Base-by-base conservation (phyloP, 2,888 invertebrate species). In the Polyommatus icarus region DNA sequence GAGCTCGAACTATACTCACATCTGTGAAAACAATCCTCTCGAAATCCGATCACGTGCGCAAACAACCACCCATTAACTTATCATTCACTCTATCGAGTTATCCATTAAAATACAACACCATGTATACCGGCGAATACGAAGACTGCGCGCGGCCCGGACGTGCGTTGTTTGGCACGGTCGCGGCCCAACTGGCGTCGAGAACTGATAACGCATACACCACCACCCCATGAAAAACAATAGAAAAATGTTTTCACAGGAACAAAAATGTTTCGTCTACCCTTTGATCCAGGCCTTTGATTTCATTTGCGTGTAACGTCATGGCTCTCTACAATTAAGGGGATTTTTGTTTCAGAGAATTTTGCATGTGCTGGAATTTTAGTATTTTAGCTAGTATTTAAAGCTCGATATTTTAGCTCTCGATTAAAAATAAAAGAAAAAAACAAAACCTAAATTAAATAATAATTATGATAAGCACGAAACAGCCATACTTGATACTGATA, bases 11-110 rank as follows among this genome's bases (percentile, higher is more conserved):
- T 73, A 71, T 83, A 91, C 92, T 91, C 91, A 91, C 91, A 84
- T 88, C 84, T 84, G 83, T 85, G 85, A 89, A 89, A 90, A 90
- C 85, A 89, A 82, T 83, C 29, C 67, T 15, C 67, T 29, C 12
- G 29, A 67, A 91, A 91, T 92, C 90, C 91, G 87, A 90, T 92
- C 91, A 92, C 90, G 91, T 87, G 90, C 85, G 85, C 86, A 88
- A 89, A 87, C 88, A 85, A 83, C 79, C 82, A 87, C 90, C 89
- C 91, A 90, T 89, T 87, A 89, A 90, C 85, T 89, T 88, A 90
- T 90, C 88, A 87, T 89, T 87, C 88, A 87, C 85, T 87, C 84
- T 83, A 89, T 87, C 80, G 81, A 61, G 54, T 72, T 59, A 77
- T 73, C 77, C 77, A 73, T 77, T 80, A 71, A 77, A 73, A 50